phyloP scores from a whole-genome alignment of 2,113 vertebrate genomes.

The Lagopus muta region DNA sequence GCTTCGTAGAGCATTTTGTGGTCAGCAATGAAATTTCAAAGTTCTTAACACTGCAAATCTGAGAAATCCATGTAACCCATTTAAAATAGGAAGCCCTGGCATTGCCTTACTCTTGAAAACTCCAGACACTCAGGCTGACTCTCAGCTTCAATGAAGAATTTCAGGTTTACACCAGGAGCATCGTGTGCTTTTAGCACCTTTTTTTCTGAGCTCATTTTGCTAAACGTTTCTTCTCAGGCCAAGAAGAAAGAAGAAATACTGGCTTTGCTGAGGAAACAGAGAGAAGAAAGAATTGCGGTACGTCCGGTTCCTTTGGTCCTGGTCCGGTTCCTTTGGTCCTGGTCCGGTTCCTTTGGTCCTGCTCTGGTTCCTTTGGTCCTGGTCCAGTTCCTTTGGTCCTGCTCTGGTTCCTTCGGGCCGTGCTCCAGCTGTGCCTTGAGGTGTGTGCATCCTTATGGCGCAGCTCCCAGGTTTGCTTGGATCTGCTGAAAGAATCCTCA shows the following conservation, averaged over 20 bases:
- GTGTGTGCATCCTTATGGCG: too few relatives aligned
- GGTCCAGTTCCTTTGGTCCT: neutral
- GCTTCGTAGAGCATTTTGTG: neutral
- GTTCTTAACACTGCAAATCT: neutral
- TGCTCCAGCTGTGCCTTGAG: too few relatives aligned
- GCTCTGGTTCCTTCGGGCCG: neutral
- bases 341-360: too few relatives aligned
- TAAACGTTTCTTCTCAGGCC: conserved; percentile 60
- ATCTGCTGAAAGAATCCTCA: too few relatives aligned
- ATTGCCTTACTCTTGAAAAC: neutral
- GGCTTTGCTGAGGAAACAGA: conserved; percentile 76
- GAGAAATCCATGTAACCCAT: neutral
- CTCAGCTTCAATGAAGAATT: neutral
- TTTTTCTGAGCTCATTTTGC: neutral
- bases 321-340: too few relatives aligned
- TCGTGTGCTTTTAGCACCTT: too few relatives aligned
- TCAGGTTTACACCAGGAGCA: neutral
- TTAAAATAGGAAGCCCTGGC: neutral
- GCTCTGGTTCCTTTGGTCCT: neutral
- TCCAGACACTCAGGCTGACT: neutral
- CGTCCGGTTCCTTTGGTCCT: neutral
- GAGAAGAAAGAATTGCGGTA: conserved; percentile 79
- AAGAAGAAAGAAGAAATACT: conserved; percentile 80
- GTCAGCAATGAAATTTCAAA: neutral
- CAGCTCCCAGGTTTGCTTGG: too few relatives aligned